Evolutionary conservation across 2,888 invertebrate species (phyloP).

Genomic region (Drosophila parthenogenetica): DNA sequence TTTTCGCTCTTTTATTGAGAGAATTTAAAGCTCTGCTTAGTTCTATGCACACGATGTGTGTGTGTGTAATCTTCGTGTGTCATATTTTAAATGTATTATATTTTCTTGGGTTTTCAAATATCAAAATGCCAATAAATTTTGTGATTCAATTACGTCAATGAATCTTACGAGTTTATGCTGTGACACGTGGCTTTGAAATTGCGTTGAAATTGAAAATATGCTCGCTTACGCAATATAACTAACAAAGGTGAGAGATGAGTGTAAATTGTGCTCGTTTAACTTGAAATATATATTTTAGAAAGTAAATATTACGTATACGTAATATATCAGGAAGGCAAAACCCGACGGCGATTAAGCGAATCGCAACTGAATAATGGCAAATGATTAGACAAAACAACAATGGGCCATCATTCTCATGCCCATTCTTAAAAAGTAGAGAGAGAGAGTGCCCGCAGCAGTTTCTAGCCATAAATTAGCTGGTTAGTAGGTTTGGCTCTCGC

Average conservation of each 20-base stretch:
- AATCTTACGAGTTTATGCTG: constrained; percentile 9
- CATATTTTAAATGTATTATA: constrained; percentile 42
- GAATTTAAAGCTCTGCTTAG: constrained; percentile 3
- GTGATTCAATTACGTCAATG: constrained; percentile 40
- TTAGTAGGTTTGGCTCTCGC: constrained; percentile 25
- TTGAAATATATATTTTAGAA: constrained; percentile 32
- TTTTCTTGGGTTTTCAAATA: constrained; percentile 5
- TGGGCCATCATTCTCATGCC: constrained; percentile 1
- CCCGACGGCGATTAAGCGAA: constrained; percentile 41
- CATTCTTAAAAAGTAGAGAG: constrained; percentile 5
- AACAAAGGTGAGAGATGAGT: neutral
- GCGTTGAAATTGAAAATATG: constrained; percentile 1
- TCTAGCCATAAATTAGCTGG: constrained; percentile 67
- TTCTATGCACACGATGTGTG: constrained; percentile 5
- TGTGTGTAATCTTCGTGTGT: constrained; percentile 33
- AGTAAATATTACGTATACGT: constrained; percentile 32
- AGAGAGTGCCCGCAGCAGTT: constrained; percentile 46
- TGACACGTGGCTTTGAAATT: constrained; percentile 1
- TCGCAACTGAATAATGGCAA: constrained; percentile 58
- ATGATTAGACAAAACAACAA: constrained; percentile 61
- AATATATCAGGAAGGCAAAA: constrained; percentile 30
- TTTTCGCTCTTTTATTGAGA: neutral
- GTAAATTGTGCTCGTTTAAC: neutral
- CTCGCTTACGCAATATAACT: neutral
- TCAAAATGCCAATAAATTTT: constrained; percentile 27